These are phyloP conservation scores for Arctopsyche grandis DNA, from an alignment of 1,140 invertebrate species.

Conservation along the genomic window DNA sequence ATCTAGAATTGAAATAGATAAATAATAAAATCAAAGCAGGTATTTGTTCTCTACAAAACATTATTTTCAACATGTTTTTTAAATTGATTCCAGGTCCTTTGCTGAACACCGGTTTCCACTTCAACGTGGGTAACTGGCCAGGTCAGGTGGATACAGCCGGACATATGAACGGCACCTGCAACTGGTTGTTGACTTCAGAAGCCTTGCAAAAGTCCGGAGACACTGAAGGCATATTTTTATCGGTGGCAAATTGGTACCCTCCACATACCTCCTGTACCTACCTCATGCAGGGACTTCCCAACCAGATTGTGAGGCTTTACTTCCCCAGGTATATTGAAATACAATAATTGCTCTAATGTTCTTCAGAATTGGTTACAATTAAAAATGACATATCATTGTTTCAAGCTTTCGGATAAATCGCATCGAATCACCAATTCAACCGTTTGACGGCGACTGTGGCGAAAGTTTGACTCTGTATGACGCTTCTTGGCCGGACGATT, in stretches of 20 bases:
- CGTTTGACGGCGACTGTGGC: conserved; percentile 86
- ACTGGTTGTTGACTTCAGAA: conserved; percentile 86
- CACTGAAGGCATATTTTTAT: conserved; percentile 87
- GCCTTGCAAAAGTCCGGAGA: conserved; percentile 78
- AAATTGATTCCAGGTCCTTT: conserved; percentile 72
- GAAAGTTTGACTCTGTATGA: conserved; percentile 90
- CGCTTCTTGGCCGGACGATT: conserved; percentile 84
- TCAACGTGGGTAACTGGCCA: conserved; percentile 93
- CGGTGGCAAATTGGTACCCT: conserved; percentile 92
- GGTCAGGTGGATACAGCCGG: conserved; percentile 89
- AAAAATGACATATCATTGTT: neutral
- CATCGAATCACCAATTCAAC: conserved; percentile 87
- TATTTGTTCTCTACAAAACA: neutral
- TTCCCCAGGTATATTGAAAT: conserved; percentile 76
- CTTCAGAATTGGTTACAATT: neutral
- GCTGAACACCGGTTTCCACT: conserved; percentile 91
- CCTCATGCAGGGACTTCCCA: conserved; percentile 82
- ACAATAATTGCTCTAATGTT: too few species aligned
- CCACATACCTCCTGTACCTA: conserved; percentile 91
- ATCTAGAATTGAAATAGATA: too few species aligned
- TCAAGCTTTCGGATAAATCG: conserved; percentile 86
- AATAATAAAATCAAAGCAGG: neutral
- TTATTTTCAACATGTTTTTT: neutral
- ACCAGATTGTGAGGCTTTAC: conserved; percentile 87
- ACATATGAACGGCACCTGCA: conserved; percentile 84